phyloP scores from a whole-genome alignment of 2,113 vertebrate genomes.

The Misgurnus mizolepis region DNA sequence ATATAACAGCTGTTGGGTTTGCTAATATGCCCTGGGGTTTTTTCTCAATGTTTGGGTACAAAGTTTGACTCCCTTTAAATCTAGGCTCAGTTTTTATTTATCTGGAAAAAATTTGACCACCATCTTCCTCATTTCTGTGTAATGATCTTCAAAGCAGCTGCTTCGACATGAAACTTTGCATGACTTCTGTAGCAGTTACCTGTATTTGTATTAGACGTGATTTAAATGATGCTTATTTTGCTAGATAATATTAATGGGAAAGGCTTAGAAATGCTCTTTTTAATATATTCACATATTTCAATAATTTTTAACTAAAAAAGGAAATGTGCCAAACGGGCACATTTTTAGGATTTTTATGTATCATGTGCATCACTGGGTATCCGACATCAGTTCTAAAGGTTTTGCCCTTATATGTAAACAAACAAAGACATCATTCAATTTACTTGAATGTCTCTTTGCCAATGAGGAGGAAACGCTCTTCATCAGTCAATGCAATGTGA shows the following conservation, averaged over 20 bases:
- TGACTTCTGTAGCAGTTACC: background rate
- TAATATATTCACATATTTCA: no score
- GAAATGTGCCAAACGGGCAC: background rate
- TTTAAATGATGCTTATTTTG: conserved; percentile 20
- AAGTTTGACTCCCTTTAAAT: conserved; percentile 3
- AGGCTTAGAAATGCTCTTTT: background rate
- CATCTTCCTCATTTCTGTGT: no score
- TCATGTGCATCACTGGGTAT: conserved; percentile 73
- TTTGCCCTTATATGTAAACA: conserved; percentile 58
- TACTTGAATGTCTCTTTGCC: conserved; percentile 17
- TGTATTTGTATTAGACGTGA: background rate
- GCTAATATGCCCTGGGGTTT: background rate
- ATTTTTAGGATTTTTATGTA: conserved; percentile 17
- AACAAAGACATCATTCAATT: conserved; percentile 6
- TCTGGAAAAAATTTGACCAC: background rate
- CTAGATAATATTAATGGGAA: background rate
- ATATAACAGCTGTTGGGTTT: background rate
- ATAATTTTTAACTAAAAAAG: no score
- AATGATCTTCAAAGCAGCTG: background rate
- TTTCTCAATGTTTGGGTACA: conserved; percentile 4
- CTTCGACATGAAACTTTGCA: no score
- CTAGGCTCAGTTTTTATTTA: background rate
- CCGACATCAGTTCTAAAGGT: conserved; percentile 74
- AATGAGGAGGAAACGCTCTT: background rate
- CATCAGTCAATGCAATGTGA: background rate